Evolutionary conservation across 2,888 invertebrate species (phyloP).

Genomic region (Anoplius nigerrimus): DNA sequence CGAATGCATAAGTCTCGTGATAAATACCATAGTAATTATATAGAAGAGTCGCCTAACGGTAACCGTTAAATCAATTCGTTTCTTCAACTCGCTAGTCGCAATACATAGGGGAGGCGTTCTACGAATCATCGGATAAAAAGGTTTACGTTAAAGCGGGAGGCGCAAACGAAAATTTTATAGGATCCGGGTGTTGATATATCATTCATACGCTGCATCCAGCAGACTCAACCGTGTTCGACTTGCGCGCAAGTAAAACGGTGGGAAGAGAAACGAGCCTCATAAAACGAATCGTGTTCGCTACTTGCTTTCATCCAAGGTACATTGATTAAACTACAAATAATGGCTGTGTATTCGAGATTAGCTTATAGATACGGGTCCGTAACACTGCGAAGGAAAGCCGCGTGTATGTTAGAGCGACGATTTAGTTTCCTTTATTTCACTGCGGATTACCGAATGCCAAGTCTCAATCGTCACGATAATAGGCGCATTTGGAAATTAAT

Average conservation of each 20-base stretch:
- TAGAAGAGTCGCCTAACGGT: conserved; percentile 56
- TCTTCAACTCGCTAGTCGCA: background rate
- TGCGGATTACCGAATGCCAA: too few relatives aligned
- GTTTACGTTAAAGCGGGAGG: too few relatives aligned
- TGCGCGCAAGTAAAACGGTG: too few relatives aligned
- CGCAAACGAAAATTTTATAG: too few relatives aligned
- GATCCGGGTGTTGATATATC: too few relatives aligned
- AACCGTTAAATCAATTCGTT: conserved; percentile 18
- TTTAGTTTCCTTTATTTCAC: conserved; percentile 9
- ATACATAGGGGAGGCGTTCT: too few relatives aligned
- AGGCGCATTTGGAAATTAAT: background rate
- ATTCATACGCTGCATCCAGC: too few relatives aligned
- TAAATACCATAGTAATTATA: conserved; percentile 61
- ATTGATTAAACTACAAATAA: conserved; percentile 23
- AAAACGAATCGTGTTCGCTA: background rate
- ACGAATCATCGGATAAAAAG: too few relatives aligned
- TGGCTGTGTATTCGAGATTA: conserved; percentile 38
- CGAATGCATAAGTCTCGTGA: conserved; percentile 60
- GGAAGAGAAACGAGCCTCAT: too few relatives aligned
- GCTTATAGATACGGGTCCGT: conserved; percentile 23
- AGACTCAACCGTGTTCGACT: too few relatives aligned
- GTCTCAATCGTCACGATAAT: too few relatives aligned
- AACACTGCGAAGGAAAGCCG: conserved; percentile 1
- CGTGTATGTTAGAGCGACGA: conserved; percentile 10
- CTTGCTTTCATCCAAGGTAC: conserved; percentile 4